phyloP scores from a whole-genome alignment of 1,140 invertebrate species.

The Copidosoma floridanum region DNA sequence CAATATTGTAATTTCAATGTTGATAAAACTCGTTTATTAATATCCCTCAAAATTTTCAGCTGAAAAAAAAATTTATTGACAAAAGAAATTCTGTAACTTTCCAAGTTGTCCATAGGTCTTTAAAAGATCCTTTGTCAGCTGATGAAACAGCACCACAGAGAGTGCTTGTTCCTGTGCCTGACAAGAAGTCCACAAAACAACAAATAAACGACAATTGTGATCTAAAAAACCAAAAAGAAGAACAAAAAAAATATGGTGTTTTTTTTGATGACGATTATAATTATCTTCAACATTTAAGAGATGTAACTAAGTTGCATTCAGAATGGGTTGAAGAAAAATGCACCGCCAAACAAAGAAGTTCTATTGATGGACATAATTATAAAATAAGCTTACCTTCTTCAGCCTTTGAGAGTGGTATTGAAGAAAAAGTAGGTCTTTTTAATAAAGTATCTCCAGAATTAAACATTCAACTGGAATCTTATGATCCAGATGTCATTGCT shows the following conservation, averaged over 20 bases:
- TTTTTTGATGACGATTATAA: conserved; percentile 96
- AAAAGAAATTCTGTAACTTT: conserved; percentile 90
- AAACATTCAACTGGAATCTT: conserved; percentile 74
- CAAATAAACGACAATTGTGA: conserved; percentile 38
- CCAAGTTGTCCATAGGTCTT: conserved; percentile 86
- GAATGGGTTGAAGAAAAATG: conserved; percentile 14
- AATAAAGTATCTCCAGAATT: conserved; percentile 80
- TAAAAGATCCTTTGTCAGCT: conserved; percentile 84
- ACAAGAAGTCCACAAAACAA: conserved; percentile 28
- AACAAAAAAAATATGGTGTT: conserved; percentile 88
- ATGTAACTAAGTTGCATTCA: conserved; percentile 50
- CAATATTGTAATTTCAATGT: no score
- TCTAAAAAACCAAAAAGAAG: conserved; percentile 65
- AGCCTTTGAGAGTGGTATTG: conserved; percentile 85
- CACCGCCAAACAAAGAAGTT: no score
- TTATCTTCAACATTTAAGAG: conserved; percentile 89
- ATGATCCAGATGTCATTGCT: conserved; percentile 92
- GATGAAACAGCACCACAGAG: conserved; percentile 86
- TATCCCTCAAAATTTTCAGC: no score
- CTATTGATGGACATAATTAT: conserved; percentile 34
- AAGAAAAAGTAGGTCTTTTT: conserved; percentile 85
- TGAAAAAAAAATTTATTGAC: conserved; percentile 81
- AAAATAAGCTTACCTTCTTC: conserved; percentile 80
- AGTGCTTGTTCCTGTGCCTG: conserved; percentile 71
- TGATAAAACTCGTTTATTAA: no score